Conservation (phyloP, 2,113 vertebrate genomes). For the Pardalotus punctatus region DNA sequence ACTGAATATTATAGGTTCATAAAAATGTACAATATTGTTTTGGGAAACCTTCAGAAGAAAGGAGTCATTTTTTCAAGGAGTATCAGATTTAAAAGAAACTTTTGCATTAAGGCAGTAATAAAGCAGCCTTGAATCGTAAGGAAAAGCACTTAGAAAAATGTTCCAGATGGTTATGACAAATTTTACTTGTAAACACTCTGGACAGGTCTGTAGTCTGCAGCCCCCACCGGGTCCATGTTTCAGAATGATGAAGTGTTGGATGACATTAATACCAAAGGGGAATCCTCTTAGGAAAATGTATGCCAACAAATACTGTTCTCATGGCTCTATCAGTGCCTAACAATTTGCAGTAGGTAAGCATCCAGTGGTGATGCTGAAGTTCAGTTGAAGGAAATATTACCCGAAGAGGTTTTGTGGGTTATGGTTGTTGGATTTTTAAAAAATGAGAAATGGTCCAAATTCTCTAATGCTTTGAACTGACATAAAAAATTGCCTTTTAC, state of each 20-base stretch:
- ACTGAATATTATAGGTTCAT: neutral
- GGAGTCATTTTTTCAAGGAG: neutral
- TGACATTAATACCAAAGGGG: neutral
- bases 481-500: neutral
- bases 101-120: neutral
- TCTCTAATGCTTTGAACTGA: neutral
- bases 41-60: neutral
- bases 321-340: neutral
- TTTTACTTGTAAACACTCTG: neutral
- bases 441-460: neutral
- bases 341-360: neutral
- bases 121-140: neutral
- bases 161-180: neutral
- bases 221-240: neutral
- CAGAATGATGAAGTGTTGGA: neutral
- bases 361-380: neutral
- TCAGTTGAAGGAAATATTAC: neutral
- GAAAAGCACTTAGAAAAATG: neutral
- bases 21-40: neutral
- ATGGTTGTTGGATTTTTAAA: accelerated
- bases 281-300: neutral
- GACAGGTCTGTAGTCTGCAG: neutral
- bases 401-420: neutral
- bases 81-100: neutral
- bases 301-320: neutral